Percentiles rank a stretch among this genome's conserved stretches.
phyloP scores from a whole-genome alignment of 2,888 invertebrate genomes.

The Drosophila kuntzei region DNA sequence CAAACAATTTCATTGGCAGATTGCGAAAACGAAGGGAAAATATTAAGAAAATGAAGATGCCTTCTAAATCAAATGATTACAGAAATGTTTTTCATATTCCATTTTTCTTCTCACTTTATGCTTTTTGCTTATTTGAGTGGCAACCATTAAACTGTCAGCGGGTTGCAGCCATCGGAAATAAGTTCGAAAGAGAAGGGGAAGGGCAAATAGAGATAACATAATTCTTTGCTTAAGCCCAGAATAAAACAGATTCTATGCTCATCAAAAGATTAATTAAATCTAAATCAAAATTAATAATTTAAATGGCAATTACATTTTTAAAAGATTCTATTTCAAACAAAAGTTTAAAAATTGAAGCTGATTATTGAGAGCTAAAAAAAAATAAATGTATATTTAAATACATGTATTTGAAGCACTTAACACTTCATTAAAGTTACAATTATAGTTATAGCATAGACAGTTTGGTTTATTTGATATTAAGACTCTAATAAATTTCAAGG shows the following conservation, averaged over 20 bases:
- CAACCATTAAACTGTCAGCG: slow-evolving; percentile 74
- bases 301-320: no score
- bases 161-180: slow-evolving; percentile 45
- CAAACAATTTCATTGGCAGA: slow-evolving; percentile 74
- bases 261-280: no score
- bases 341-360: not conserved
- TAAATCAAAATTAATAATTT: not conserved
- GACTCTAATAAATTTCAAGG: slow-evolving; percentile 16
- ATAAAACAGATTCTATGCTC: slow-evolving; percentile 11
- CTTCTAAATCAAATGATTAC: slow-evolving; percentile 73
- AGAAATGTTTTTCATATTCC: slow-evolving; percentile 45
- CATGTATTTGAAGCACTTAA: not conserved
- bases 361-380: not conserved
- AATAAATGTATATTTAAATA: not conserved
- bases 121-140: slow-evolving; percentile 46
- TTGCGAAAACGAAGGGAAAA: slow-evolving; percentile 47
- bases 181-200: slow-evolving; percentile 21
- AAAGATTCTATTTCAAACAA: not conserved
- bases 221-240: slow-evolving; percentile 28
- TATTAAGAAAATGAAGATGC: slow-evolving; percentile 28
- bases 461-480: slow-evolving; percentile 1
- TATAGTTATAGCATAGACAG: not conserved
- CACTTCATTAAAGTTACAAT: not conserved
- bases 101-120: slow-evolving; percentile 26
- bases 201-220: slow-evolving; percentile 9